Evolutionary conservation across 1,140 invertebrate genomes (phyloP), one percentile per base, ranked within the genome.

Genomic region (Drosophila navojoa): DNA sequence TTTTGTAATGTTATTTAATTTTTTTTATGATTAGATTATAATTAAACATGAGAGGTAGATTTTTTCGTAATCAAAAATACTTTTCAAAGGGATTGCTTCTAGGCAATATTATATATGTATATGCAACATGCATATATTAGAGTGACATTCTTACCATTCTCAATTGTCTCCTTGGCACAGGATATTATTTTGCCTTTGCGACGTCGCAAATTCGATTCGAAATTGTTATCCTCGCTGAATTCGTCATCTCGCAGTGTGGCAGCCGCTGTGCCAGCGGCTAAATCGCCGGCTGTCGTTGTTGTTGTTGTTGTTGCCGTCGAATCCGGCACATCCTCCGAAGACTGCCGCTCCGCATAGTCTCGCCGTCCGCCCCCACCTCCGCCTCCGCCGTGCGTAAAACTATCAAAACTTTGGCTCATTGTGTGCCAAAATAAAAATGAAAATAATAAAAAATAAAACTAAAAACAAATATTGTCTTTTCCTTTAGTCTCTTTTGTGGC

Each of bases 151-250:
- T 90, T 69, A 92, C 92, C 91, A 53, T 92, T 90, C 69, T 92
- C 92, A 62, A 92, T 92, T 52, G 91, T 92, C 74, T 92, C 92
- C 79, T 92, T 92, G 78, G 91, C 92, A 85, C 91, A 92, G 61
- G 91, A 92, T 78, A 92, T 92, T 66, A 92, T 92, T 91, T 92
- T 92, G 49, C 92, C 91, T 79, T 92, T 92, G 58, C 92, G 91
- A 68, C 91, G 76, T 66, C 91, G 75, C 62, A 92, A 80, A 89
- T 92, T 92, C 59, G 91, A 92, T 79, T 92, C 91, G 49, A 92
- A 91, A 76, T 91, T 92, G 72, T 91, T 92, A 69, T 91, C 90
- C 71, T 91, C 89, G 58, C 77, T 84, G 68, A 84, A 90, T 71
- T 92, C 91, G 74, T 90, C 91, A 42, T 81, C 77, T 52, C 77